Evolutionary conservation across 2,888 invertebrate species (phyloP), one percentile per base, ranked within the genome.

Genomic region (Thyatira batis): DNA sequence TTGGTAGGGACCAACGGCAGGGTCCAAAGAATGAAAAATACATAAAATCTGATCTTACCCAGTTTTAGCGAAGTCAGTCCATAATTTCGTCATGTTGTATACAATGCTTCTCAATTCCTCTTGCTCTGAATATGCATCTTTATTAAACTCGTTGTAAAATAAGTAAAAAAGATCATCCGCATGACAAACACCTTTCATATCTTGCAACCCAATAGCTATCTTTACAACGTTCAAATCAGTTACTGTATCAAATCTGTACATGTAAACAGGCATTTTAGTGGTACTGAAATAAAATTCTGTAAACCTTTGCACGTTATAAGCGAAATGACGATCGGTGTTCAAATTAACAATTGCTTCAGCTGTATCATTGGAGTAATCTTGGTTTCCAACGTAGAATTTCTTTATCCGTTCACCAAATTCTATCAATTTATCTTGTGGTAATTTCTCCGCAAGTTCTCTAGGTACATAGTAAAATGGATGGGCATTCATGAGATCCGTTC

Each of bases 151-250:
- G 30, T 80, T 80, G 48, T 82, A 87, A 53, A 92, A 93, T 4
- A 89, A 48, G 62, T 92, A 93, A 43, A 84, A 84, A 9, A 92
- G 20, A 1, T 93, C 93, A 55, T 93, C 93, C 0, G 84, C 88
- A 45, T 93, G 93, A 25, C 83, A 80, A 0, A 84, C 88, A 0
- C 92, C 93, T 69, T 76, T 62, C 45, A 80, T 57, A 3, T 75
- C 50, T 0, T 55, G 49, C 1, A 69, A 10, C 6, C 73, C 76
- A 1, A 71, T 33, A 1, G 69, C n/a, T 3, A 57, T 61, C 57
- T 85, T 87, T 0, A 84, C 50, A 9, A 84, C 44, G 58, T 88
- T 89, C 45, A 87, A 70, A n/a, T 84, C 77, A 0, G 82, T 84
- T 3, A 73, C 72, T 45, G 73, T 82, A 45, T 82, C 76, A 54